Base-by-base conservation (phyloP, 64 coral and sea anemone species). In the Dendronephthya gigantea region DNA sequence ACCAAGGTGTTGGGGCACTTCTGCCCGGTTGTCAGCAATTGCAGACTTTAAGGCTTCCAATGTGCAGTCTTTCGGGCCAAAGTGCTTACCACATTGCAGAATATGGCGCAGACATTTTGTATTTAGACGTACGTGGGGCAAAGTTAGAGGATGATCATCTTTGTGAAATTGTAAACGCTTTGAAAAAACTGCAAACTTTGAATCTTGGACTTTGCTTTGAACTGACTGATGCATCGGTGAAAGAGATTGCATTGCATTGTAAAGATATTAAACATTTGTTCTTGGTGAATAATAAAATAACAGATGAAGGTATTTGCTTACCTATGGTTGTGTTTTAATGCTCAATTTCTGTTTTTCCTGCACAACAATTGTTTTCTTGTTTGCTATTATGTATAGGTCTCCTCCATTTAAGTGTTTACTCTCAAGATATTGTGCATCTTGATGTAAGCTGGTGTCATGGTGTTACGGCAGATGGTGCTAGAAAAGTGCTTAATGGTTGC, bases 361-460 rank as follows among this genome's bases (percentile, higher is more conserved):
- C n/a, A n/a, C n/a, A n/a, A n/a, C n/a, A 11, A 39, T 36, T 4
- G 29, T 36, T 36, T 79, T 76, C 15, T 79, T 79, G 25, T 29
- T 79, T 12, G 29, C 37, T 28, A 33, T 32, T 35, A 70, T 30
- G 50, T 16, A 40, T 85, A 50, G 68, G 70, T 56, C 40, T 55
- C 51, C 16, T 83, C 29, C 32, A 95, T 87, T 84, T 25, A 48
- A 89, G 81, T 62, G 83, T 59, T 69, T 48, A 17, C 89, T 98
- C 30, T 88, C 62, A 22, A 48, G 23, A 8, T 89, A 81, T 98
- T 16, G 87, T 93, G 81, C 90, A 87, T 68, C 66, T 98, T 30
- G 95, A 98, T 82, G 88, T 98, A 14, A 98, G 95, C 55, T 98
- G 95, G 95, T 93, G 92, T 83, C 84, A 93, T 66, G 85, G 91